Evolutionary conservation across 2,888 invertebrate genomes (phyloP), one percentile per base, ranked within the genome.

Genomic region (Thelaira solivaga): DNA sequence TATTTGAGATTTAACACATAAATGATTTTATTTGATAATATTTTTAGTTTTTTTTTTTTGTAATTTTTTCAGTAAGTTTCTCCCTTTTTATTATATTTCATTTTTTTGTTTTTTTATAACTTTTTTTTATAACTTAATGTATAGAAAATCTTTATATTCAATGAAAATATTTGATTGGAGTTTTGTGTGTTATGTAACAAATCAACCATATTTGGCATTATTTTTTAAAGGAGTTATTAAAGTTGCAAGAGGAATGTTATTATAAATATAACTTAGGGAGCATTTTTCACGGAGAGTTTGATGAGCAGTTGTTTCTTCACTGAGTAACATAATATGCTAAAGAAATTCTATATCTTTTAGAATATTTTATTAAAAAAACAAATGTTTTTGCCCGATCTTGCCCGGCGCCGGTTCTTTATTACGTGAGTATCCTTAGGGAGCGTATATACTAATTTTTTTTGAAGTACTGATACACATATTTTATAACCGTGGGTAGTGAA

Each of bases 1-100:
- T 78, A 78, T 78, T 51, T 51, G 59, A 78, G 73, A 78, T 78
- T 78, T 78, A 74, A 78, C 77, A 78, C 77, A 78, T 78, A 78
- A 78, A 78, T 78, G 77, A 78, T 78, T 78, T 78, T 59, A 69
- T 78, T 78, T 73, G 31, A 49, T 43, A 65, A 57, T 51, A 71
- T 65, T 73, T 78, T 29, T 18, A 24, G 18, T 34, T 18, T 65
- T 31, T 49, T 31, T 53, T 68, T 77, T 41, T 53, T 61, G 34
- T 51, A 68, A 72, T 72, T 62, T 72, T 68, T 68, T 72, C 67
- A 24, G 16, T 34, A 64, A 24, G 62, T 36, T 39, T 20, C 11
- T 10, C 13, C 16, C 16, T 26, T 51, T 34, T 51, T 36, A 57
- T 20, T 22, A 20, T 59, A 26, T 73, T 62, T 64, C 57, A 31